phyloP scores from a whole-genome alignment of 2,888 invertebrate genomes.

The Pammene fasciana region DNA sequence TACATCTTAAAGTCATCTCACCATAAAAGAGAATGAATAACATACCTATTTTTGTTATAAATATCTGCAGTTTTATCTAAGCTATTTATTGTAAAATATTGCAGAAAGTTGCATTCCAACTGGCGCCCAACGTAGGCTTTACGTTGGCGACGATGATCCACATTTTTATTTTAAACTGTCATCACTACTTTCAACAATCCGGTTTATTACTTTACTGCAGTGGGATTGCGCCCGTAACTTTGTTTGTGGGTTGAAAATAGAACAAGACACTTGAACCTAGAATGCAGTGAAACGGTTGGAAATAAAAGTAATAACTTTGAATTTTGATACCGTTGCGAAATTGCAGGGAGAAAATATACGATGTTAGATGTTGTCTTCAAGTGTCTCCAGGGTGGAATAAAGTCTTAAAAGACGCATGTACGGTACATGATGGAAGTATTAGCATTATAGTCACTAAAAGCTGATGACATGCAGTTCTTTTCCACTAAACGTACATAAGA shows the following conservation, averaged over 20 bases:
- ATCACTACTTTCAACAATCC: slow-evolving; percentile 29
- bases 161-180: slow-evolving; percentile 31
- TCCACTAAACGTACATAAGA: too few relatives aligned
- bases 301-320: slow-evolving; percentile 31
- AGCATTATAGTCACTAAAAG: neutral
- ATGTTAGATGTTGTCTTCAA: slow-evolving; percentile 15
- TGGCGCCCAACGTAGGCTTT: slow-evolving; percentile 49
- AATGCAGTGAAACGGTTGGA: slow-evolving; percentile 28
- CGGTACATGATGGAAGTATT: neutral
- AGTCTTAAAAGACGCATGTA: neutral
- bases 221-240: slow-evolving; percentile 23
- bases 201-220: slow-evolving; percentile 27
- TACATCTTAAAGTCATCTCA: too few relatives aligned
- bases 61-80: too few relatives aligned
- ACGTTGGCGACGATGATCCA: slow-evolving; percentile 43
- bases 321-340: slow-evolving; percentile 28
- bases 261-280: slow-evolving; percentile 24
- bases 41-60: too few relatives aligned
- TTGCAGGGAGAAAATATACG: slow-evolving; percentile 25
- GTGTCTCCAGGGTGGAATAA: slow-evolving; percentile 19
- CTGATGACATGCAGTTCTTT: neutral
- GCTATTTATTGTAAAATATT: slow-evolving; percentile 1
- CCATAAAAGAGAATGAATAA: too few relatives aligned
- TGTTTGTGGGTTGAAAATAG: slow-evolving; percentile 26
- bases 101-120: neutral